These are phyloP conservation scores for Drosophila parabipectinata DNA, from an alignment of 1,140 invertebrate species.

Conservation along the genomic window DNA sequence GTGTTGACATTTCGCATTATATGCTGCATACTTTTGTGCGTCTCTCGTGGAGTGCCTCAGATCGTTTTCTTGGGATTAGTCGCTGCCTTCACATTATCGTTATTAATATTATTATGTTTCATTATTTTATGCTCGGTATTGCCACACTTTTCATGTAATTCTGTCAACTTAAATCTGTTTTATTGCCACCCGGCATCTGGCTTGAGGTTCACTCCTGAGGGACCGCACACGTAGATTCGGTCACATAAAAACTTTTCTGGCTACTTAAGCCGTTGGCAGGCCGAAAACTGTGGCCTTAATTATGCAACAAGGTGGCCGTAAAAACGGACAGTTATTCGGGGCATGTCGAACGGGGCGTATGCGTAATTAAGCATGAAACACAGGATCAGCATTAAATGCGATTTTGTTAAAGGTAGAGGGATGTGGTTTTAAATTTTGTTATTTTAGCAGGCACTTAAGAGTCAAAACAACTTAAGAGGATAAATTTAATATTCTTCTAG, in stretches of 20 bases:
- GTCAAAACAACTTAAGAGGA: no score
- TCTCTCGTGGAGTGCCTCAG: conserved; percentile 58
- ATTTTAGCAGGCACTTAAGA: no score
- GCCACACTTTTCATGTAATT: conserved; percentile 66
- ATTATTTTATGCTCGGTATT: conserved; percentile 63
- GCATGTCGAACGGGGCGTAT: conserved; percentile 71
- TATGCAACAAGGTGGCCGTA: conserved; percentile 68
- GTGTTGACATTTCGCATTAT: conserved; percentile 82
- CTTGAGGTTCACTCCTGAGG: conserved; percentile 13
- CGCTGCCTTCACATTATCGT: conserved; percentile 36
- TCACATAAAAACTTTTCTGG: conserved; percentile 67
- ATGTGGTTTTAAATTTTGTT: not conserved
- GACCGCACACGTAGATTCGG: conserved; percentile 48
- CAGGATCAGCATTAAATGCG: conserved; percentile 30
- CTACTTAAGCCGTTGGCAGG: conserved; percentile 66
- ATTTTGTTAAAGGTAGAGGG: conserved; percentile 1
- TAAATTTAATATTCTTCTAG: no score
- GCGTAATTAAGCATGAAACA: conserved; percentile 67
- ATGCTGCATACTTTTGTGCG: conserved; percentile 70
- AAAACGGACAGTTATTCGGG: conserved; percentile 44
- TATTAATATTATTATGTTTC: conserved; percentile 72
- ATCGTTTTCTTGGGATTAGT: conserved; percentile 59
- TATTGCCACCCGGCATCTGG: conserved; percentile 50
- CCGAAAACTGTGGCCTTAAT: conserved; percentile 68
- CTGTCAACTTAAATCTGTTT: conserved; percentile 71